These are phyloP conservation scores for Monochamus saltuarius DNA, from an alignment of 1,140 invertebrate species.

Conservation along the genomic window DNA sequence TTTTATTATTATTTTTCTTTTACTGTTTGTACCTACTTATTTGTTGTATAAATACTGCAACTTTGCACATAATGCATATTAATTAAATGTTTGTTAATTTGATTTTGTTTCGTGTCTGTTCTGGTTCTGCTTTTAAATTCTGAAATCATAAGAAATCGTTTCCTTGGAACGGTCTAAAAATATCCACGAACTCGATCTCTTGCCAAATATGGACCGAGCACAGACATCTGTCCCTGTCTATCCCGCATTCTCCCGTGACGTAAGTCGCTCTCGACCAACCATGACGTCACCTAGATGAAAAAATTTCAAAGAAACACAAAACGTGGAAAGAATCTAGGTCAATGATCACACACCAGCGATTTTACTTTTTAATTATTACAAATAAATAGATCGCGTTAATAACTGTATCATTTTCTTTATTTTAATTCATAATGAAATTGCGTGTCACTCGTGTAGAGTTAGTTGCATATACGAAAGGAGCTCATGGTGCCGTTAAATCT, in stretches of 20 bases:
- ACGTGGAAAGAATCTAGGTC: too few relatives aligned
- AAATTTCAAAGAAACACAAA: not conserved
- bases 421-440: too few relatives aligned
- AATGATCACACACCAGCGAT: too few relatives aligned
- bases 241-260: constrained; percentile 26
- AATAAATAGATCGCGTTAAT: too few relatives aligned
- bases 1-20: too few relatives aligned
- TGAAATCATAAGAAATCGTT: constrained; percentile 2
- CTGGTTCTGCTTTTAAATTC: not conserved
- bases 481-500: not conserved
- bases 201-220: constrained; percentile 36
- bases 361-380: too few relatives aligned
- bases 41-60: too few relatives aligned
- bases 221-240: constrained; percentile 4
- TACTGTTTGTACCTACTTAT: too few relatives aligned
- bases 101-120: too few relatives aligned
- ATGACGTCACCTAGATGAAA: not conserved
- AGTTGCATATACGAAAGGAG: constrained; percentile 11
- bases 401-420: too few relatives aligned
- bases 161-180: constrained; percentile 28
- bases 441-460: not conserved
- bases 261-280: not conserved
- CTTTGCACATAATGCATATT: too few relatives aligned
- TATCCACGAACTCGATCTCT: constrained; percentile 31
- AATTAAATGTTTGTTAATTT: too few relatives aligned